Percentiles rank a stretch among this genome's conserved stretches.
Evolutionary conservation across 2,797 vertebrate genomes (phyloP).

Genomic region (Chrysocyon brachyurus): DNA sequence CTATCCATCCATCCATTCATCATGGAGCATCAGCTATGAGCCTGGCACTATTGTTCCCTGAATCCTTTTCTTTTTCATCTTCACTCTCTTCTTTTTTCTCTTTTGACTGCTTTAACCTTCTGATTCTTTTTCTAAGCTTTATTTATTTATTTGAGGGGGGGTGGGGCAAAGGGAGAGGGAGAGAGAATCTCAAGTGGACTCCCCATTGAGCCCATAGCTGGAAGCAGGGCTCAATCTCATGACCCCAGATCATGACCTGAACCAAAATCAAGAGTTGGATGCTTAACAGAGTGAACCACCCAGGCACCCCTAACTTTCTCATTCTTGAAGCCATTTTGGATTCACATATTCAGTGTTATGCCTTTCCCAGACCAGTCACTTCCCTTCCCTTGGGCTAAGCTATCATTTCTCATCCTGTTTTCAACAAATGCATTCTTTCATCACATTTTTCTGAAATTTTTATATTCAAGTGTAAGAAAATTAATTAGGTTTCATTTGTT

Average conservation of each 20-base stretch:
- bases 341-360: neutral
- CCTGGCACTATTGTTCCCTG: neutral
- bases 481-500: neutral
- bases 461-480: conserved; percentile 12
- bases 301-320: neutral
- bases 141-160: neutral
- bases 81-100: neutral
- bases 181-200: neutral
- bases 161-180: neutral
- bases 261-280: neutral
- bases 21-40: neutral
- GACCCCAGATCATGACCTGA: neutral
- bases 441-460: conserved; percentile 6
- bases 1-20: neutral
- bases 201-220: neutral
- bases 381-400: neutral
- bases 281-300: neutral
- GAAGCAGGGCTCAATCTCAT: neutral
- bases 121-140: neutral
- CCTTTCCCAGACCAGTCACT: neutral
- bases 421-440: conserved; percentile 8
- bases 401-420: conserved; percentile 35
- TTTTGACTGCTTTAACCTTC: neutral
- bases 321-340: neutral
- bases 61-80: neutral